phyloP scores from a whole-genome alignment of 2,113 vertebrate species.

The Alces alces region DNA sequence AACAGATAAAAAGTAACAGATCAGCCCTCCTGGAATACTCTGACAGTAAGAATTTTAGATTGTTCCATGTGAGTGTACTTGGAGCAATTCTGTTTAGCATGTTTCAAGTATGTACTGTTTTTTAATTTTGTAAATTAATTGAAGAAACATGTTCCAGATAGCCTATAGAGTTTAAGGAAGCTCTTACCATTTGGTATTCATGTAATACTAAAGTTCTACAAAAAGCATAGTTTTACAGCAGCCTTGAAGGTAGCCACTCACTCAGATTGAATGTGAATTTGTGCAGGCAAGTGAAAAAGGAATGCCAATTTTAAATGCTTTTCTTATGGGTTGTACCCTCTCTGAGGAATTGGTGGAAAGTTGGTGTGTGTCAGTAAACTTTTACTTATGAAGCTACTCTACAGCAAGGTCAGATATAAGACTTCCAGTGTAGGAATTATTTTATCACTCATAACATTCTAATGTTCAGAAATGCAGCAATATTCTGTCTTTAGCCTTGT shows the following conservation, averaged over 20 bases:
- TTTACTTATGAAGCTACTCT: neutral
- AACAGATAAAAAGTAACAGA: neutral
- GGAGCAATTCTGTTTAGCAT: neutral
- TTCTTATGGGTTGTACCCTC: neutral
- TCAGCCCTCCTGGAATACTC: neutral
- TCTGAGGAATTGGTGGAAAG: neutral
- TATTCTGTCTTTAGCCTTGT: neutral
- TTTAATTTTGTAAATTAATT: neutral
- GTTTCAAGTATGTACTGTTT: neutral
- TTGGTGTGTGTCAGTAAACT: neutral
- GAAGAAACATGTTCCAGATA: neutral
- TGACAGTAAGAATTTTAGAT: neutral
- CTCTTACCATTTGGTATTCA: neutral
- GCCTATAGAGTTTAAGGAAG: neutral
- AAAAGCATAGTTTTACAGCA: neutral
- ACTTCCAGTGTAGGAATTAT: neutral
- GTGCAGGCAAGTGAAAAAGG: neutral
- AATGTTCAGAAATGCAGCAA: neutral
- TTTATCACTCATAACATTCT: neutral
- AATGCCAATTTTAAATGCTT: neutral
- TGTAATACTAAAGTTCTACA: neutral
- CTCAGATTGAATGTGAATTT: neutral
- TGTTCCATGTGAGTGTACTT: neutral
- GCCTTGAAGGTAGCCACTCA: neutral
- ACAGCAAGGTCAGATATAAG: neutral